Base-by-base conservation (phyloP, 2,888 invertebrate genomes). In the Timema cristinae region DNA sequence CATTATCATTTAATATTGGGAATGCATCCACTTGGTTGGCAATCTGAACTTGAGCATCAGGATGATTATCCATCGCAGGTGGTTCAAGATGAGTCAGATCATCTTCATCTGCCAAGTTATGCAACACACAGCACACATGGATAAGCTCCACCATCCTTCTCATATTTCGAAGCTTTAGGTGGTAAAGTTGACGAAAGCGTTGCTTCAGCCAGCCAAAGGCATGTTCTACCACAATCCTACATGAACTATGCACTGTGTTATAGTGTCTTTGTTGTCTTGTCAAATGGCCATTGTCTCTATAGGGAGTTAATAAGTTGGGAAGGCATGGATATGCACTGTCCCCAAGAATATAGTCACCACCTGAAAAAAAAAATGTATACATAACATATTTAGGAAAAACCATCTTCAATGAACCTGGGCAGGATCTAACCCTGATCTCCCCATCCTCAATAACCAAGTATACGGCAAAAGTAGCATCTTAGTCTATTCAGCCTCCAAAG, bases 261-360 rank as follows among this genome's bases (percentile, higher is more conserved):
- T 48, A 76, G n/a, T 71, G 73, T 52, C 11, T 68, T 51, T 75
- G 72, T 10, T 32, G 50, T 11, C 70, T 16, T 9, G 72, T 73
- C 51, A 76, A 54, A 16, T 75, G 68, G 15, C 73, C 72, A 66
- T 67, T 13, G 48, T 76, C 76, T 67, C 68, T 74, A 72, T 73
- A 77, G 16, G 76, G 76, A 10, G 75, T 76, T 50, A 75, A 70
- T 16, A 74, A 68, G 63, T 75, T 69, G 61, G 59, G 69, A n/a
- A 72, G 51, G 47, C 70, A 74, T 32, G 76, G 76, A 75, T 77
- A 75, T 9, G 68, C 76, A 74, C 76, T 77, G 61, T 77, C 76
- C 11, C 71, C 76, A 16, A 77, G 67, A 11, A 77, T 72, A 59
- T 67, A 76, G 51, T 51, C 75, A 59, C 32, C 51, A 52, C 54